These are phyloP conservation scores for Strix uralensis DNA, from an alignment of 2,113 vertebrate species.

Conservation along the genomic window DNA sequence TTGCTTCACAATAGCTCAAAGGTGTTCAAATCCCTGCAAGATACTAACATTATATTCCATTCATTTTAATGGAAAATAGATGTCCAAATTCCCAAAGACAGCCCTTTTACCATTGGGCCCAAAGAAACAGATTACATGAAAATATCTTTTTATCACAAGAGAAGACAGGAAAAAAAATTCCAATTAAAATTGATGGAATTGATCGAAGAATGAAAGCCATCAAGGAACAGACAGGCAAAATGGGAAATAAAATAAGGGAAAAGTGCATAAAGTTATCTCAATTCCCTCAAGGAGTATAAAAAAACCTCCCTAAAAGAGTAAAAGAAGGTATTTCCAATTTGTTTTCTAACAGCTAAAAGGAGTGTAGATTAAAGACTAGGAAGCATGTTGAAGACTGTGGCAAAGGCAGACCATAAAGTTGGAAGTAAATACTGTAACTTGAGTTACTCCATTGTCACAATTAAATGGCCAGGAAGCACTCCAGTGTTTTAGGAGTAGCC, in stretches of 20 bases:
- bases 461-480: not conserved
- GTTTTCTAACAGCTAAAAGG: slow-evolving; percentile 16
- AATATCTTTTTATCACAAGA: slow-evolving; percentile 64
- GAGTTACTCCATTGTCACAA: not conserved
- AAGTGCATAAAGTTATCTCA: slow-evolving; percentile 35
- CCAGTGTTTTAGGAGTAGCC: not conserved
- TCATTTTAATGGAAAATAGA: slow-evolving; percentile 59
- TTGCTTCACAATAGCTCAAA: slow-evolving; percentile 36
- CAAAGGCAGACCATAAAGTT: not conserved
- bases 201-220: slow-evolving; percentile 57
- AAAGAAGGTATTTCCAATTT: slow-evolving; percentile 7
- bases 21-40: slow-evolving; percentile 58
- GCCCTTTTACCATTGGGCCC: slow-evolving; percentile 46
- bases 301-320: not conserved
- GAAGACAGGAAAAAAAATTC: slow-evolving; percentile 60
- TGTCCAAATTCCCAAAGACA: slow-evolving; percentile 61
- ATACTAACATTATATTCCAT: slow-evolving; percentile 26
- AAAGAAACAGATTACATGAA: slow-evolving; percentile 55
- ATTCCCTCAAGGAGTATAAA: slow-evolving; percentile 5
- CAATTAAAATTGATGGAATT: slow-evolving; percentile 65
- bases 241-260: slow-evolving; percentile 43
- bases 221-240: slow-evolving; percentile 52
- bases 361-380: not conserved
- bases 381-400: not conserved
- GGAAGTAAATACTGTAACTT: not conserved